Base-by-base conservation (phyloP, 2,888 invertebrate species). In the Papilio elwesi region DNA sequence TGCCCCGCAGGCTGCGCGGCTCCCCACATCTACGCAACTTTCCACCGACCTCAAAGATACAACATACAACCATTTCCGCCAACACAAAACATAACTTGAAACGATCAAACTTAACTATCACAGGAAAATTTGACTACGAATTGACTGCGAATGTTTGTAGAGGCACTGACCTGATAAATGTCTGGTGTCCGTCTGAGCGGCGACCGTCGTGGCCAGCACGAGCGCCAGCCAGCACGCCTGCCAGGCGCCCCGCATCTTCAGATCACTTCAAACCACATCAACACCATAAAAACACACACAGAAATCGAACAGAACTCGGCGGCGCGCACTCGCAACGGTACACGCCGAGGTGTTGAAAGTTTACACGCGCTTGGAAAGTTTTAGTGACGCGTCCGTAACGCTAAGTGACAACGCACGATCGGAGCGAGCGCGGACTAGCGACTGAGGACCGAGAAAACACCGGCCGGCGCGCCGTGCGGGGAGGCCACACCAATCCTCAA, bases 201-300 rank as follows among this genome's bases (percentile, higher is more conserved):
- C 87, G 68, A 76, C 78, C 74, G 85, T 88, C 76, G 85, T 84
- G 52, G 83, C 87, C 74, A 85, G 85, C 83, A 90, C 79, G 85
- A 89, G 84, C 77, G 79, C 78, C 81, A 91, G 87, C 85, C 91
- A 91, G 89, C 88, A 91, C 90, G 91, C 92, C 90, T 85, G 85
- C 83, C 86, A 85, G 92, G 91, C 93, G 91, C 88, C 85, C 90
- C 89, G 88, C 93, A 93, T 93, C 82, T 85, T 87, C 87, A 86
- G 85, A 85, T 83, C 85, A 88, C 88, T 77, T 71, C 85, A 85
- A 85, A 86, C 86, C 92, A 91, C 92, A 92, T 92, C 88, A 89
- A 93, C 91, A 90, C 90, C 78, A 65, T 77, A 84, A 82, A 26
- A 85, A 85, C 85, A 87, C 86, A 82, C 82, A 83, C 83, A 83